Evolutionary conservation across 2,888 invertebrate genomes (phyloP).

Genomic region (Melanophora roralis): DNA sequence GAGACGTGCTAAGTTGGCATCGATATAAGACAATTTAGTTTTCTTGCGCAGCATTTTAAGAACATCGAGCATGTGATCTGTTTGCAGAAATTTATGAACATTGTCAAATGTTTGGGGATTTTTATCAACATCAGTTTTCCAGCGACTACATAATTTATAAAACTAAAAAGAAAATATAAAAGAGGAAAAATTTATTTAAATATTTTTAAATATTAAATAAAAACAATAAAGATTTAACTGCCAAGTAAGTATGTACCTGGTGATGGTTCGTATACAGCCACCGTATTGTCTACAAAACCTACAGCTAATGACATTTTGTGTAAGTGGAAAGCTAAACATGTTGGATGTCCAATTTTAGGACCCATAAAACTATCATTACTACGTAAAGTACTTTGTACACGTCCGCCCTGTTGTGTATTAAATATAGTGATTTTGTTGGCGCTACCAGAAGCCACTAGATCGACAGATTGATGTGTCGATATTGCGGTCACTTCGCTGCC

Average conservation of each 20-base stretch:
- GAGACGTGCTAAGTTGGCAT: conserved; percentile 80
- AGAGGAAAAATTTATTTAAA: no score
- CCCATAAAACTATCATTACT: conserved; percentile 95
- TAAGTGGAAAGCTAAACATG: conserved; percentile 93
- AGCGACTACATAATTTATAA: conserved; percentile 86
- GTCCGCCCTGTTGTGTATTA: conserved; percentile 82
- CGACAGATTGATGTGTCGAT: conserved; percentile 87
- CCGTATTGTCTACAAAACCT: conserved; percentile 90
- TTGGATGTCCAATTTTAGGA: conserved; percentile 90
- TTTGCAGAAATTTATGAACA: conserved; percentile 79
- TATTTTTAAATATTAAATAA: no score
- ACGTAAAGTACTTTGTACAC: conserved; percentile 86
- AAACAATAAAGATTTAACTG: no score
- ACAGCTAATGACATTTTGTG: conserved; percentile 89
- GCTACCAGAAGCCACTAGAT: conserved; percentile 91
- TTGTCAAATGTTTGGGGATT: conserved; percentile 82
- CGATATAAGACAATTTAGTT: conserved; percentile 81
- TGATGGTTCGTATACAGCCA: conserved; percentile 84
- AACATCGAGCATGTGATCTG: conserved; percentile 79
- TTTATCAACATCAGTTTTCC: conserved; percentile 83
- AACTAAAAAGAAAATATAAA: conserved; percentile 80
- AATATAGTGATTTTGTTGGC: conserved; percentile 88
- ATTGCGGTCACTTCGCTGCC: conserved; percentile 88
- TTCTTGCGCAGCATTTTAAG: conserved; percentile 79
- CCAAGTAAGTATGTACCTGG: conserved; percentile 74